These are phyloP conservation scores for Ifrita kowaldi DNA, from an alignment of 2,113 vertebrate species.

Conservation along the genomic window DNA sequence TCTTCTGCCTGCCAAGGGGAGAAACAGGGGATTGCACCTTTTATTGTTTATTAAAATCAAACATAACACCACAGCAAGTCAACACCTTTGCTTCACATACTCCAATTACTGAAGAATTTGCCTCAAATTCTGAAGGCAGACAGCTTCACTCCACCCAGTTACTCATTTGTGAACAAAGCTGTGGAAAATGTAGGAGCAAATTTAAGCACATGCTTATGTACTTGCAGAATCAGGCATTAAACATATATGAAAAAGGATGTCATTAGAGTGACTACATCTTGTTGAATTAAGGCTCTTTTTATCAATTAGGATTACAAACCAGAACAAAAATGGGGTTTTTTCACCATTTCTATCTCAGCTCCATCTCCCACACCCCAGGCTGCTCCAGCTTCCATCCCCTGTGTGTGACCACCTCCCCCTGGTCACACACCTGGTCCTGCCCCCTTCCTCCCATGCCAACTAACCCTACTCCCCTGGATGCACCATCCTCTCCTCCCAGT, in stretches of 20 bases:
- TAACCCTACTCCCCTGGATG: not conserved
- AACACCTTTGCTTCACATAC: not conserved
- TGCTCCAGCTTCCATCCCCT: not conserved
- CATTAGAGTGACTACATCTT: not conserved
- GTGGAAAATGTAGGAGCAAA: not conserved
- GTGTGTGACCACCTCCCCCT: not conserved
- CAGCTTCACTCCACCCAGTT: not conserved
- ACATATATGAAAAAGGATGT: not conserved
- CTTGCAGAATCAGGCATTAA: not conserved
- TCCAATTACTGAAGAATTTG: not conserved
- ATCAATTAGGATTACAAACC: not conserved
- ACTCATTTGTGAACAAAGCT: not conserved
- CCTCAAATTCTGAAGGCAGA: not conserved
- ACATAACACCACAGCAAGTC: not conserved
- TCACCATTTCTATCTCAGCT: not conserved
- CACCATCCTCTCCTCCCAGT: not conserved
- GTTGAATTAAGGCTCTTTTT: not conserved
- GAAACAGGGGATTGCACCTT: not conserved
- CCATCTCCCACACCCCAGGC: not conserved
- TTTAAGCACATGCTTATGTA: not conserved
- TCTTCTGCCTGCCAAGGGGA: constrained; percentile 87
- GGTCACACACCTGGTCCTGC: not conserved
- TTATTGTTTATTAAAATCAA: not conserved
- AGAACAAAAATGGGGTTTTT: not conserved
- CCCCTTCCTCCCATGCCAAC: not conserved